These are phyloP conservation scores for Dasyprocta punctata DNA, from an alignment of 2,113 vertebrate species.

Conservation along the genomic window DNA sequence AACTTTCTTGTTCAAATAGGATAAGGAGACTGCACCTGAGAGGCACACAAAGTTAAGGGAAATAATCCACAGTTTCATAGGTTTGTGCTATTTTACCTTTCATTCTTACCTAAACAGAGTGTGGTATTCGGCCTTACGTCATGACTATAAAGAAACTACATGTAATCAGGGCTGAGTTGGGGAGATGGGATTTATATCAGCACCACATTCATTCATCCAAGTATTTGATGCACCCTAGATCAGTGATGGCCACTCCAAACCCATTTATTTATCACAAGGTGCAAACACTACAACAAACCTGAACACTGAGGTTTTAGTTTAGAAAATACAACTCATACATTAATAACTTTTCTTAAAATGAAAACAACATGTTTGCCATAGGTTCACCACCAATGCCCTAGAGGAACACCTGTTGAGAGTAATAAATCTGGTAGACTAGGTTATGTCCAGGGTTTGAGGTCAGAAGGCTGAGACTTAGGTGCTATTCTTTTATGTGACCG, in stretches of 20 bases:
- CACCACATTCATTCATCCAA: neutral
- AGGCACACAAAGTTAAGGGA: neutral
- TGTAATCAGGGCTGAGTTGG: neutral
- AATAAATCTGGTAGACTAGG: fast-evolving
- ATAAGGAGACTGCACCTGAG: neutral
- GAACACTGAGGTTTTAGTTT: neutral
- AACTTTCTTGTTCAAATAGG: neutral
- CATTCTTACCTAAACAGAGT: neutral
- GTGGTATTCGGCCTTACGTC: neutral
- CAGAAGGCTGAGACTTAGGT: neutral
- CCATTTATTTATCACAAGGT: neutral
- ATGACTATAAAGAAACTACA: neutral
- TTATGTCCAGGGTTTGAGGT: neutral
- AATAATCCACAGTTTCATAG: neutral
- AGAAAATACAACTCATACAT: neutral
- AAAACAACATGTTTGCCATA: neutral
- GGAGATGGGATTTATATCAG: neutral
- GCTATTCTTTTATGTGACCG: no score
- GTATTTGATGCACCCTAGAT: fast-evolving
- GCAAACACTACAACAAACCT: neutral
- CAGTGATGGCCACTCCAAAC: neutral
- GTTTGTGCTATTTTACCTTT: neutral
- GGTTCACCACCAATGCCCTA: neutral
- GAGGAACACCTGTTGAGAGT: neutral
- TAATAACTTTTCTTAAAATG: neutral